Conservation (phyloP, 2,888 invertebrate species). For the Priocnemis perturbator region DNA sequence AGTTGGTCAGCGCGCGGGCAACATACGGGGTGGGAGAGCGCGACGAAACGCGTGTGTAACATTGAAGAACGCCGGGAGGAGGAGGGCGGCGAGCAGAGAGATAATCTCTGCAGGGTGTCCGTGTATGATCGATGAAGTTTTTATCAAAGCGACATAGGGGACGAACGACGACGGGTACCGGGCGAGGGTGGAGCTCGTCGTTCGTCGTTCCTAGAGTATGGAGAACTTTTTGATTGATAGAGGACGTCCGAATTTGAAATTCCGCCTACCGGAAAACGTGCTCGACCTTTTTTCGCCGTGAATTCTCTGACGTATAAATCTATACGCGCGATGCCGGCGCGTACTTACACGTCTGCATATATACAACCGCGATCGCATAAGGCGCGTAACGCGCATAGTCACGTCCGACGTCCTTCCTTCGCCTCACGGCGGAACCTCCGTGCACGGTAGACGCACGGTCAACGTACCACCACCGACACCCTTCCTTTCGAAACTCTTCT, state of each 20-base stretch:
- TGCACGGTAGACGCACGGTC: constrained; percentile 23
- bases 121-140: constrained; percentile 51
- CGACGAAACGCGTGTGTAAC: neutral
- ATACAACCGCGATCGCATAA: neutral
- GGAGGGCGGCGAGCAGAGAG: constrained; percentile 14
- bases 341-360: no score
- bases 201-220: constrained; percentile 7
- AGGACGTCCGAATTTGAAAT: constrained; percentile 44
- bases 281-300: neutral
- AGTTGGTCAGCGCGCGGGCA: neutral
- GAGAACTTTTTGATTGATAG: constrained; percentile 49
- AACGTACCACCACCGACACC: constrained; percentile 29
- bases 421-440: constrained; percentile 18
- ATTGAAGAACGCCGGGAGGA: constrained; percentile 8
- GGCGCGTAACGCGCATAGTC: constrained; percentile 25
- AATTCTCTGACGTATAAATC: neutral
- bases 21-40: neutral
- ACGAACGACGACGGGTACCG: no score
- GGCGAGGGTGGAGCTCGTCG: no score
- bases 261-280: constrained; percentile 18
- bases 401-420: constrained; percentile 41
- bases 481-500: constrained; percentile 12
- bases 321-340: no score
- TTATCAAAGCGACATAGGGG: constrained; percentile 33
- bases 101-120: constrained; percentile 21